Conservation (phyloP, 2,797 vertebrate species). For the Lacerta agilis region DNA sequence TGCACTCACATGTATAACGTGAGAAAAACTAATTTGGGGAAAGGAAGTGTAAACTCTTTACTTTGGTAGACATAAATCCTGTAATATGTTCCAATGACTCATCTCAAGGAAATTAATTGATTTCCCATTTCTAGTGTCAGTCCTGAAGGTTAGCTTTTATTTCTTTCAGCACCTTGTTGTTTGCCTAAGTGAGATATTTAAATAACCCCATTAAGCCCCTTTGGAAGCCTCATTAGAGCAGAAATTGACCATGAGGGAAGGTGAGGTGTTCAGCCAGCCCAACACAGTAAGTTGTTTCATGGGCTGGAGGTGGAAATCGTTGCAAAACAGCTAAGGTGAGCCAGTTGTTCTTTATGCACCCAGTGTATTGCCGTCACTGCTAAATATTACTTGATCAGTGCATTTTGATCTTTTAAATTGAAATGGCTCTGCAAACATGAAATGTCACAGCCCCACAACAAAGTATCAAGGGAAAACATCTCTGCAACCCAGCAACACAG, state of each 20-base stretch:
- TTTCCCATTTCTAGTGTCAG: not conserved
- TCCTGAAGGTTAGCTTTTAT: not conserved
- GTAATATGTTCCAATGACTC: not conserved
- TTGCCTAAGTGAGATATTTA: not conserved
- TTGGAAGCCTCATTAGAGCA: conserved; percentile 7
- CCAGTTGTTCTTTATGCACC: not conserved
- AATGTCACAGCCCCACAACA: not conserved
- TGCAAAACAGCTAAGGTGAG: not conserved
- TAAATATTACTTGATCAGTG: not conserved
- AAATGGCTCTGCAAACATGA: not conserved
- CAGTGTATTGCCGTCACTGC: not conserved
- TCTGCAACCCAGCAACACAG: not conserved
- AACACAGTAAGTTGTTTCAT: not conserved
- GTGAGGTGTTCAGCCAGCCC: not conserved
- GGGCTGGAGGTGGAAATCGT: not conserved
- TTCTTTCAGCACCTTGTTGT: not conserved
- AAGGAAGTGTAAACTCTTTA: not conserved
- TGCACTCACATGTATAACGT: not conserved
- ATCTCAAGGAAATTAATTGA: not conserved
- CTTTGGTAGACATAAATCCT: not conserved
- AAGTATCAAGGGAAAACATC: not conserved
- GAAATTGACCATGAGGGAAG: conserved; percentile 18
- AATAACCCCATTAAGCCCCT: not conserved
- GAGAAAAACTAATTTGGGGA: not conserved
- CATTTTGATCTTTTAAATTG: not conserved